Evolutionary conservation across 1,140 invertebrate species (phyloP).

Genomic region (Drosophila lacertosa): DNA sequence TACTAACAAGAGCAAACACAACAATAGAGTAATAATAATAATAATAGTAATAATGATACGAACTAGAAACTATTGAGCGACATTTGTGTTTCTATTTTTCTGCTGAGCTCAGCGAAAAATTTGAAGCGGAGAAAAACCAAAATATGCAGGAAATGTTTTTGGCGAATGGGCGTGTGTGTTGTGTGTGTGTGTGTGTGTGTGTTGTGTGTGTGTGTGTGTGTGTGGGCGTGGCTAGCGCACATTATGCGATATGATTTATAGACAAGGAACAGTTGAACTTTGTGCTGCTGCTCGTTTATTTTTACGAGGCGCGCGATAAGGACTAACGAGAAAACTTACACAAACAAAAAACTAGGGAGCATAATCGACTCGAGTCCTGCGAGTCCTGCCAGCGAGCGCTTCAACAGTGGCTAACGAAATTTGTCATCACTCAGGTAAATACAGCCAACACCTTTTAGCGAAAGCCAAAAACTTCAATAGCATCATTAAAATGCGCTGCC

Average conservation of each 20-base stretch:
- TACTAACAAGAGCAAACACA: constrained; percentile 15
- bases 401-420: constrained; percentile 16
- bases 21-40: constrained; percentile 14
- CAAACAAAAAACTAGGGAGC: neutral
- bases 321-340: constrained; percentile 39
- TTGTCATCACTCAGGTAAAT: constrained; percentile 40
- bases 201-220: constrained; percentile 13
- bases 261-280: constrained; percentile 23
- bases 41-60: constrained; percentile 36
- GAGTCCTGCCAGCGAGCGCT: constrained; percentile 9
- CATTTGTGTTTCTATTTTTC: constrained; percentile 28
- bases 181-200: constrained; percentile 11
- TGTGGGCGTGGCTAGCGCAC: constrained; percentile 30
- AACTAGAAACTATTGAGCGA: constrained; percentile 37
- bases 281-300: constrained; percentile 23
- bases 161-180: constrained; percentile 10
- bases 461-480: constrained; percentile 46
- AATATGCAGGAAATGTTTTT: constrained; percentile 25
- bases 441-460: constrained; percentile 41
- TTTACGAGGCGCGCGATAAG: constrained; percentile 45
- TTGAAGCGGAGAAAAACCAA: constrained; percentile 3
- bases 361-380: constrained; percentile 26
- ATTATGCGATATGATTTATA: constrained; percentile 45
- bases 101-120: constrained; percentile 43
- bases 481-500: constrained; percentile 45